These are phyloP conservation scores for Rhinolophus sinicus DNA, from an alignment of 2,113 vertebrate genomes.

Conservation along the genomic window DNA sequence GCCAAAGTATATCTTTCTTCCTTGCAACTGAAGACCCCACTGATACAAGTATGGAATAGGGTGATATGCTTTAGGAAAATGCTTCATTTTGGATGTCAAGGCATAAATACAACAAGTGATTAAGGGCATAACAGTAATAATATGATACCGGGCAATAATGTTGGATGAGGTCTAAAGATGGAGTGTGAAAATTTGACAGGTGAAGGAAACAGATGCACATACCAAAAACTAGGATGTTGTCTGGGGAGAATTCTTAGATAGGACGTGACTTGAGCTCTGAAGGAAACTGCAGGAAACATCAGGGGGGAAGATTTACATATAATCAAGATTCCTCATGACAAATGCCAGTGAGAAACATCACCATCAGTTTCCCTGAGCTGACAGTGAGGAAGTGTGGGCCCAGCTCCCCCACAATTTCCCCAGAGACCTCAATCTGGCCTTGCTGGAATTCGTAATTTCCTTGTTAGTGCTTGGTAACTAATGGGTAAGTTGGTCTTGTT, in stretches of 20 bases:
- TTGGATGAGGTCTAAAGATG: background rate
- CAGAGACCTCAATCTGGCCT: background rate
- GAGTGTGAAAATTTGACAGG: background rate
- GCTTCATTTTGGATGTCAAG: background rate
- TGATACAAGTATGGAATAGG: background rate
- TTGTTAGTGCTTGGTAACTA: background rate
- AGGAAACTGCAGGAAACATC: background rate
- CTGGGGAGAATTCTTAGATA: background rate
- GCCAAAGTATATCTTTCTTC: background rate
- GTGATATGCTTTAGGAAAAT: background rate
- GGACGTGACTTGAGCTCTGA: background rate
- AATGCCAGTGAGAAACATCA: background rate
- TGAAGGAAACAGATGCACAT: background rate
- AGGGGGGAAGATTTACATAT: background rate
- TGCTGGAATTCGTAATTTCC: background rate
- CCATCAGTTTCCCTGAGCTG: background rate
- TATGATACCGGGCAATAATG: background rate
- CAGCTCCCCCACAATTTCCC: background rate
- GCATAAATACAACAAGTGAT: background rate
- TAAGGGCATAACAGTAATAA: background rate
- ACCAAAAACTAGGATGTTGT: background rate
- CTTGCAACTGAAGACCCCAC: background rate
- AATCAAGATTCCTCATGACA: background rate
- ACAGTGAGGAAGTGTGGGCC: background rate
- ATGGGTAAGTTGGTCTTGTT: background rate